These are phyloP conservation scores for Leucosticte australis DNA, from an alignment of 2,113 vertebrate genomes.

Conservation along the genomic window DNA sequence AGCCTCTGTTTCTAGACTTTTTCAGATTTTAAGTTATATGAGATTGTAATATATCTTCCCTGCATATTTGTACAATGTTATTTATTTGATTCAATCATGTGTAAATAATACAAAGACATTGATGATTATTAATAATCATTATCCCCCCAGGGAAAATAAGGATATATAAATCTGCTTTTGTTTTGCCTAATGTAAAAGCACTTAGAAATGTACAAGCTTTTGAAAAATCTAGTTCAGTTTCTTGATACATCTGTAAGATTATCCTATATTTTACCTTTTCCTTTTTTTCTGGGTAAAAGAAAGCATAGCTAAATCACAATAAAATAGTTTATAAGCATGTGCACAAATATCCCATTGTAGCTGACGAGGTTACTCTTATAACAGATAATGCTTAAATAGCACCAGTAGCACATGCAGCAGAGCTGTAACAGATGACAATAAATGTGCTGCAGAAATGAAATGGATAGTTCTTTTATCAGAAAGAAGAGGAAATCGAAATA, in stretches of 20 bases:
- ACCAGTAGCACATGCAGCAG: neutral
- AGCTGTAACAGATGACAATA: neutral
- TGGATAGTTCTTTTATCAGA: neutral
- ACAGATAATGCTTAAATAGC: conserved; percentile 11
- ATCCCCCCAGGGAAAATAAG: neutral
- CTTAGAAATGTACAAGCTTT: neutral
- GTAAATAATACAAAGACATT: neutral
- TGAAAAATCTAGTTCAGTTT: neutral
- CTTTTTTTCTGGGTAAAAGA: neutral
- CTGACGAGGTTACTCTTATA: neutral
- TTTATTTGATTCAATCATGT: neutral
- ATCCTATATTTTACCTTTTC: neutral
- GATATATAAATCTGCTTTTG: neutral
- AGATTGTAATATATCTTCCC: neutral
- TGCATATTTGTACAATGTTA: neutral
- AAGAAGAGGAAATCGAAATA: neutral
- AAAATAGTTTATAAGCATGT: conserved; percentile 1
- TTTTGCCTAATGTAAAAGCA: neutral
- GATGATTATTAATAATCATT: neutral
- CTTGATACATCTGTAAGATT: neutral
- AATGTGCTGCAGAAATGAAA: neutral
- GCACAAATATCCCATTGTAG: neutral
- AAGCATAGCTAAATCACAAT: neutral
- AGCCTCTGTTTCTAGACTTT: neutral
- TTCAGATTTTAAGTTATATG: neutral